These are phyloP conservation scores for Parapsyche elsis DNA, from an alignment of 1,140 invertebrate genomes.

Conservation along the genomic window DNA sequence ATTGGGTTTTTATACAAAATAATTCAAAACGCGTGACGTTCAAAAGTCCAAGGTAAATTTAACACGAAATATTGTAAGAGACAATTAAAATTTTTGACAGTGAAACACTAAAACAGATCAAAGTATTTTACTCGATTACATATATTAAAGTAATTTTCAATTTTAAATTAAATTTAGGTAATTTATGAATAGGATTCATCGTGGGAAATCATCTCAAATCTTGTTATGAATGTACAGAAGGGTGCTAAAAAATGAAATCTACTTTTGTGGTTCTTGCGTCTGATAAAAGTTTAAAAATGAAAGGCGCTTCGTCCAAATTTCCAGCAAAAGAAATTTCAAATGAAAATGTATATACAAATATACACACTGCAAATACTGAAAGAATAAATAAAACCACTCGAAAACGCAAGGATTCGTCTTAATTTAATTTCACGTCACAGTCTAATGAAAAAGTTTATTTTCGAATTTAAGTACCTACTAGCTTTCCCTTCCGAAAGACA, in stretches of 20 bases:
- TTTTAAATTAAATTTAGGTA: no score
- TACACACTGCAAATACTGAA: background rate
- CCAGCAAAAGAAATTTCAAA: background rate
- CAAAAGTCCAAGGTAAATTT: no score
- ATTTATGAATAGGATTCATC: background rate
- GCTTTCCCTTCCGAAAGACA: no score
- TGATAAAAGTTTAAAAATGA: conserved; percentile 11
- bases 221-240: background rate
- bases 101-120: no score
- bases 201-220: background rate
- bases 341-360: background rate
- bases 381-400: background rate
- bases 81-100: no score
- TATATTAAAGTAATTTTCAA: no score
- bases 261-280: background rate
- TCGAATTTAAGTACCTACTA: background rate
- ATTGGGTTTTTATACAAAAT: background rate
- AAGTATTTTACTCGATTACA: no score
- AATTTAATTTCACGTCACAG: background rate
- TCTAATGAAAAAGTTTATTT: conserved; percentile 15
- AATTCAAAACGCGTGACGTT: no score
- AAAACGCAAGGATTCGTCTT: background rate
- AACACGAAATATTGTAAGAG: no score
- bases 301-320: background rate
- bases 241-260: background rate